Percentiles rank a stretch among this genome's conserved stretches.
phyloP scores from a whole-genome alignment of 2,888 invertebrate species.

The Chromoteleia sp. region DNA sequence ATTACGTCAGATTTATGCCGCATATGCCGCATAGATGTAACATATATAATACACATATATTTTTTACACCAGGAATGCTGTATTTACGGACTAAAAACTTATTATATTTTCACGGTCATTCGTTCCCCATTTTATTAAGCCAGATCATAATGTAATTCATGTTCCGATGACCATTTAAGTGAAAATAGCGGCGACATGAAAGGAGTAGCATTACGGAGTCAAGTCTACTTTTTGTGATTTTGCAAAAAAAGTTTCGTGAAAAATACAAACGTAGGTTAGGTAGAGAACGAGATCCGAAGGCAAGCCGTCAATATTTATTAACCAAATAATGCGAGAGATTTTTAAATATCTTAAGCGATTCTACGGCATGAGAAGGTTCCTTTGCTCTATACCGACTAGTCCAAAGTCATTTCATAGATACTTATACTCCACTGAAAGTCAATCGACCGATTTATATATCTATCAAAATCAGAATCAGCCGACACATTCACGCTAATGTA shows the following conservation, averaged over 20 bases:
- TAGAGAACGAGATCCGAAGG: constrained; percentile 61
- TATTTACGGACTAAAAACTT: not conserved
- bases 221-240: constrained; percentile 13
- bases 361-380: constrained; percentile 63
- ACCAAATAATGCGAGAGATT: constrained; percentile 83
- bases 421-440: constrained; percentile 72
- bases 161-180: constrained; percentile 27
- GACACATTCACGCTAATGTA: constrained; percentile 25
- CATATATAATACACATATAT: too few species aligned
- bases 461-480: constrained; percentile 60
- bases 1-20: too few species aligned
- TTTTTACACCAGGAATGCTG: too few species aligned
- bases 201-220: constrained; percentile 24
- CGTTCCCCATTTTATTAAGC: constrained; percentile 2
- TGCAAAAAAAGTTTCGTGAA: constrained; percentile 44
- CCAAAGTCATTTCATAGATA: constrained; percentile 67
- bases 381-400: constrained; percentile 74
- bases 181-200: constrained; percentile 51
- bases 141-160: constrained; percentile 11
- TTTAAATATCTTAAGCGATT: constrained; percentile 65
- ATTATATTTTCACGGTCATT: constrained; percentile 4
- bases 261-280: constrained; percentile 14
- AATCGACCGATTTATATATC: constrained; percentile 76
- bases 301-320: constrained; percentile 79
- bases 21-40: too few species aligned